Evolutionary conservation across 1,140 invertebrate species (phyloP), one percentile per base, ranked within the genome.

Genomic region (Bombus consobrinus): DNA sequence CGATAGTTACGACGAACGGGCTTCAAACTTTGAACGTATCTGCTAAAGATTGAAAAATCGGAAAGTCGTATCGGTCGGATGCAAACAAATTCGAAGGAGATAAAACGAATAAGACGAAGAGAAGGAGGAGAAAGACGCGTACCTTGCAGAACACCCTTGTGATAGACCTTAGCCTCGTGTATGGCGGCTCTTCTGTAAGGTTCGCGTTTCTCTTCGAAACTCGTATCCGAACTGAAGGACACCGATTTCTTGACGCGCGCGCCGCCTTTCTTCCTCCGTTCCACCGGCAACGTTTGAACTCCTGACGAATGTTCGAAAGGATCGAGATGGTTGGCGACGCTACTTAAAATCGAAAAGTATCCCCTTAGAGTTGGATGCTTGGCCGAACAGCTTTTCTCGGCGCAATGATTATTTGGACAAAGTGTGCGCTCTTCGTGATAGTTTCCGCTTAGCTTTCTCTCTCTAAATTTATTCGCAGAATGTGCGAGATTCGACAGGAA

Each of bases 141-240:
- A 95, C 94, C 94, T 92, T 93, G 93, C 37, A 94, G 89, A 12
- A 94, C 94, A 34, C 94, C 95, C 75, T 94, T 94, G 68, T 87
- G 89, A 53, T 95, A 95, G 37, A 94, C 89, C 82, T 92, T 94
- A n/a, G 90, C 92, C 86, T 95, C 95, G 93, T 95, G 95, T 12
- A 94, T 88, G 28, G 93, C 91, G 75, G 89, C 76, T 68, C 83
- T 93, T 84, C 88, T 86, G 13, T 80, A 90, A 1, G 90, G 80
- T 32, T 83, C 79, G 43, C 87, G 89, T 78, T 92, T 92, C 43
- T 92, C 91, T 64, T 93, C 91, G 76, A 95, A 95, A 59, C 93
- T 94, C 47, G 94, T 94, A 68, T 94, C 94, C 13, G 92, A 92
- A 75, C 94, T 94, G 87, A 95, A 95, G 0, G 94, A 95, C 0